A percentile compares a stretch with the other conserved stretches of the same genome.
phyloP scores from a whole-genome alignment of 2,113 vertebrate species.

The Tylochromis polylepis region DNA sequence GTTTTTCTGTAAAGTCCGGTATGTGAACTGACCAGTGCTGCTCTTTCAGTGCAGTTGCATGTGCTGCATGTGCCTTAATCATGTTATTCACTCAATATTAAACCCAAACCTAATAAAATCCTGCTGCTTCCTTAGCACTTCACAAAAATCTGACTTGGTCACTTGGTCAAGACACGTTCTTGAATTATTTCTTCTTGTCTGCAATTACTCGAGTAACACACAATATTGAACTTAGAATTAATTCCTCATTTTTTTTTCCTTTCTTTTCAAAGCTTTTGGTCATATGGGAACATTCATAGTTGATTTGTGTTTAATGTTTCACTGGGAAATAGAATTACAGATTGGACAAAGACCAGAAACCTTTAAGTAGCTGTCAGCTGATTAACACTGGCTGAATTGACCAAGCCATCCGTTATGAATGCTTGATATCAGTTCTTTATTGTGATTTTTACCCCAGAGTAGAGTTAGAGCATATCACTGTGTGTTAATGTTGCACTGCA shows the following conservation, averaged over 20 bases:
- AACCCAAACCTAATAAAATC: slow-evolving; percentile 5
- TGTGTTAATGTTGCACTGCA: slow-evolving; percentile 10
- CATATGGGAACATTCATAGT: background rate
- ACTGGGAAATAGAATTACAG: background rate
- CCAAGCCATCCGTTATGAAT: background rate
- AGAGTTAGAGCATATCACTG: background rate
- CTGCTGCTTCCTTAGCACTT: background rate
- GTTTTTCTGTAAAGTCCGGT: slow-evolving; percentile 79
- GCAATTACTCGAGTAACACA: background rate
- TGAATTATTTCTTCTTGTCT: background rate
- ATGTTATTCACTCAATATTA: slow-evolving; percentile 13
- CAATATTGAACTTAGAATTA: background rate
- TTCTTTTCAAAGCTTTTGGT: background rate
- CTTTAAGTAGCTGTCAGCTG: background rate
- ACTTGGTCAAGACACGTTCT: background rate
- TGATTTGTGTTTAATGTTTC: slow-evolving; percentile 3
- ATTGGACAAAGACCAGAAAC: background rate
- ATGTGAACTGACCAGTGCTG: slow-evolving; percentile 69
- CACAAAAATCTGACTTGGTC: slow-evolving; percentile 1
- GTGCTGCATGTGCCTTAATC: slow-evolving; percentile 61
- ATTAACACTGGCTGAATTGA: slow-evolving; percentile 4
- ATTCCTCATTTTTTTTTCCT: background rate
- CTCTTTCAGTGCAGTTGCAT: slow-evolving; percentile 49
- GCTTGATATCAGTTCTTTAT: slow-evolving; percentile 3
- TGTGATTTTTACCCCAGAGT: background rate